These are phyloP conservation scores for Scartelaos histophorus DNA, from an alignment of 2,113 vertebrate genomes.

Conservation along the genomic window DNA sequence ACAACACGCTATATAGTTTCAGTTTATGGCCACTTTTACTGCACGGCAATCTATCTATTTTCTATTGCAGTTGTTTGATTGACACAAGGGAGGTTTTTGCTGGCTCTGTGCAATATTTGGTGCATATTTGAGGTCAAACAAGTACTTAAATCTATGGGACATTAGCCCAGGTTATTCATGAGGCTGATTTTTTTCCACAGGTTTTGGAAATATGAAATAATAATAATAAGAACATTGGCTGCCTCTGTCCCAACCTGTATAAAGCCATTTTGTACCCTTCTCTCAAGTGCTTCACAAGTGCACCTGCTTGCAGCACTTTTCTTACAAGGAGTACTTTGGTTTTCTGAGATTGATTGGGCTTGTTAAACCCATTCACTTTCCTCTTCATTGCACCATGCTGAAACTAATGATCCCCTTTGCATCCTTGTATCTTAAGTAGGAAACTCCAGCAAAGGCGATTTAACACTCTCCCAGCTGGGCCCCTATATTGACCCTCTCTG, in stretches of 20 bases:
- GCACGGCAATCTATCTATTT: not conserved
- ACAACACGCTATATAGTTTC: slow-evolving; percentile 6
- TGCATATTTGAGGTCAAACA: slow-evolving; percentile 56
- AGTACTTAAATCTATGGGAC: slow-evolving; percentile 45
- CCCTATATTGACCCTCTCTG: slow-evolving; percentile 69
- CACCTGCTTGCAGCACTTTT: slow-evolving; percentile 63
- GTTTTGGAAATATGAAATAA: slow-evolving; percentile 46
- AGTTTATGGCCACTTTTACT: slow-evolving; percentile 5
- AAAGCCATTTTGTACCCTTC: slow-evolving; percentile 2
- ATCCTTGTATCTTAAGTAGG: slow-evolving; percentile 65
- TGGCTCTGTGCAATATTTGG: slow-evolving; percentile 40
- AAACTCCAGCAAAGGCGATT: slow-evolving; percentile 74
- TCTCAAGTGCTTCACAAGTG: slow-evolving; percentile 37
- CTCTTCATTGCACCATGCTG: slow-evolving; percentile 73
- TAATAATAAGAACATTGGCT: slow-evolving; percentile 28
- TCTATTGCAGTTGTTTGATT: slow-evolving; percentile 39
- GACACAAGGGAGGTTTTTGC: slow-evolving; percentile 41
- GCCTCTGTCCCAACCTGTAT: slow-evolving; percentile 21
- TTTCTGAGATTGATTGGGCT: slow-evolving; percentile 74
- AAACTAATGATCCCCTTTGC: slow-evolving; percentile 77
- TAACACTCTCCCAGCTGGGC: slow-evolving; percentile 77
- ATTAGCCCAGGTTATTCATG: slow-evolving; percentile 45
- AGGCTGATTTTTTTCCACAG: slow-evolving; percentile 42
- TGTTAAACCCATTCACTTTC: slow-evolving; percentile 78
- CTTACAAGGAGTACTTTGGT: slow-evolving; percentile 61